phyloP scores from a whole-genome alignment of 2,888 invertebrate species.

The Dyspetes luteomarginatus region DNA sequence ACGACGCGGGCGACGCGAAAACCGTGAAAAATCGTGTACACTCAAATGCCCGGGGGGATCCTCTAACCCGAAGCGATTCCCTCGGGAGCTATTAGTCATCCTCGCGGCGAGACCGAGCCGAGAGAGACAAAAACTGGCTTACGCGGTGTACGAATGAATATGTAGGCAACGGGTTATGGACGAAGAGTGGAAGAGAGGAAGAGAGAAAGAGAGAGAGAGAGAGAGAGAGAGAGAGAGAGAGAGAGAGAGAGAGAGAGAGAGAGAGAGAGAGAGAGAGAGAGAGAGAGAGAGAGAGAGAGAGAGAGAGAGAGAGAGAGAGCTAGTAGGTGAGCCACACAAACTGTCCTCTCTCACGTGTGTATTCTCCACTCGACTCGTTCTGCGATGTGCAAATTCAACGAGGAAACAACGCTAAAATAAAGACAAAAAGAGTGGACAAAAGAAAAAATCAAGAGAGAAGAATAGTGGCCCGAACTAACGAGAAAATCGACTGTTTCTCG shows the following conservation, averaged over 20 bases:
- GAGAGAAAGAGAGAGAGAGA: constrained; percentile 24
- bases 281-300: constrained; percentile 24
- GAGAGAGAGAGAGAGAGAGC: constrained; percentile 2
- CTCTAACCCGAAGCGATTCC: constrained; percentile 68
- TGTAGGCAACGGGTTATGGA: constrained; percentile 46
- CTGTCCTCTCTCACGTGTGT: constrained; percentile 18
- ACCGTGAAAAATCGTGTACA: constrained; percentile 75
- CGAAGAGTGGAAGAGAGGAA: constrained; percentile 2
- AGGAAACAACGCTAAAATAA: constrained; percentile 22
- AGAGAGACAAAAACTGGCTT: constrained; percentile 60
- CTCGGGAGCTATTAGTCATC: constrained; percentile 78
- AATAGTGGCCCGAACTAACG: background rate
- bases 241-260: background rate
- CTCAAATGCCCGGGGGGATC: constrained; percentile 68
- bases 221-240: background rate
- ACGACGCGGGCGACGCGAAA: constrained; percentile 54
- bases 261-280: constrained; percentile 4
- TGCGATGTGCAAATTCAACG: constrained; percentile 54
- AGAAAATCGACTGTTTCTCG: constrained; percentile 15
- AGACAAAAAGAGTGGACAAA: background rate
- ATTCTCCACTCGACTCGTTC: constrained; percentile 63
- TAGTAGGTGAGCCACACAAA: constrained; percentile 32
- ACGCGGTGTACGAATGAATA: constrained; percentile 51
- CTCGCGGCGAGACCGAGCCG: constrained; percentile 62
- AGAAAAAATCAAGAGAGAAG: constrained; percentile 17